These are phyloP conservation scores for Caenorhabditis sp. DNA, from an alignment of 2,888 invertebrate genomes.

Conservation along the genomic window DNA sequence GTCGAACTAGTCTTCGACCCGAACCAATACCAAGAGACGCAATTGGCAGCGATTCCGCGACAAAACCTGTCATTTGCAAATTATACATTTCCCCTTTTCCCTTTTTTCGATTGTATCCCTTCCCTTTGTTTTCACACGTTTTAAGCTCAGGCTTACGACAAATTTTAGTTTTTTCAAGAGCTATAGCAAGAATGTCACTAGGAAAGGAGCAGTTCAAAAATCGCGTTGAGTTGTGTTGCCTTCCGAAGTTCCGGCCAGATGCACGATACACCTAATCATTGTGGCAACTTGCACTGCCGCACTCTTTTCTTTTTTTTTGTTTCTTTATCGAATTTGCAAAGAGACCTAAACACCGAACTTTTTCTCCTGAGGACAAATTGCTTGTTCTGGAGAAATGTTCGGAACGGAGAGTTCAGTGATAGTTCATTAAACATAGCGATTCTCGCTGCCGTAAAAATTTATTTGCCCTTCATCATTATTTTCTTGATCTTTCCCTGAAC, in stretches of 20 bases:
- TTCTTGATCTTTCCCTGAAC: neutral
- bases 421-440: neutral
- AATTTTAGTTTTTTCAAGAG: neutral
- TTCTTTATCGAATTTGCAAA: slow-evolving; percentile 50
- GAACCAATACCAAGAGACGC: slow-evolving; percentile 14
- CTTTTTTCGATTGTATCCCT: neutral
- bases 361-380: neutral
- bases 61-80: slow-evolving; percentile 52
- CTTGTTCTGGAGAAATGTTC: too few species aligned
- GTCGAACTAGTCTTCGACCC: neutral
- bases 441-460: neutral
- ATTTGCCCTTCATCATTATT: neutral
- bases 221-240: slow-evolving; percentile 52
- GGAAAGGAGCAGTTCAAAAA: slow-evolving; percentile 47
- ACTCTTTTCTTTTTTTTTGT: slow-evolving; percentile 34
- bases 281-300: slow-evolving; percentile 41
- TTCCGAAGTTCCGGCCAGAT: slow-evolving; percentile 38
- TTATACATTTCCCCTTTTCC: slow-evolving; percentile 12
- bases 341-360: neutral
- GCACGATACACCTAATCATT: slow-evolving; percentile 60
- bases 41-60: slow-evolving; percentile 47
- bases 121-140: slow-evolving; percentile 7
- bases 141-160: slow-evolving; percentile 4
- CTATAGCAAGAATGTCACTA: too few species aligned
- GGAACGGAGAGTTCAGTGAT: neutral